A percentile compares a stretch with the other conserved stretches of the same genome.
Conservation (phyloP, 2,797 vertebrate genomes). For the Kryptolebias ocellatus region DNA sequence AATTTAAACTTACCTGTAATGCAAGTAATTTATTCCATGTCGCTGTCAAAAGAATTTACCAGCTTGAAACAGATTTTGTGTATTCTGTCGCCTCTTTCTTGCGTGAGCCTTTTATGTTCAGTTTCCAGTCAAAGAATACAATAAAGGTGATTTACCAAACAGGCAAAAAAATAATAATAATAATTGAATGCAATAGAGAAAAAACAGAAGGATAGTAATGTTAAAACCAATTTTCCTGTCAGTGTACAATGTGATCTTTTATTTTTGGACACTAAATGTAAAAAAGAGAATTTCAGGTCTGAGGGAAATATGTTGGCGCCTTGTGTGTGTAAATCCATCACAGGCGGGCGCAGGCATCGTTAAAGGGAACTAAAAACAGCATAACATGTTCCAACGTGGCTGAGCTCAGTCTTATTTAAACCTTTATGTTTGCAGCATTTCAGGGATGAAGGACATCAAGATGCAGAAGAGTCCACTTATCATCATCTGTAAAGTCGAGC, state of each 20-base stretch:
- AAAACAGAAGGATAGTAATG: constrained; percentile 24
- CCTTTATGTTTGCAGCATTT: constrained; percentile 46
- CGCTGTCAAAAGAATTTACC: constrained; percentile 14
- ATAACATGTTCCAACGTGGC: constrained; percentile 22
- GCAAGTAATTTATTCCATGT: constrained; percentile 12
- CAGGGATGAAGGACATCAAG: constrained; percentile 42
- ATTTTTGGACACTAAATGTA: constrained; percentile 35
- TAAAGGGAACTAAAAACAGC: constrained; percentile 12
- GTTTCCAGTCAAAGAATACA: constrained; percentile 12
- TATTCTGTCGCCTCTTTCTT: constrained; percentile 27
- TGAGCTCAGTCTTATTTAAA: constrained; percentile 25
- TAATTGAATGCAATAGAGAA: constrained; percentile 68
- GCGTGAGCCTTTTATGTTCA: constrained; percentile 17
- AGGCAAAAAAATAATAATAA: constrained; percentile 30
- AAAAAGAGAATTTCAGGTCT: constrained; percentile 24
- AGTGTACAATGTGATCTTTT: constrained; percentile 31
- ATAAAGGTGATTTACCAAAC: constrained; percentile 29
- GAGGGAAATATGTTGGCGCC: constrained; percentile 17
- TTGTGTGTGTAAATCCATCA: constrained; percentile 18
- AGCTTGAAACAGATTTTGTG: constrained; percentile 9
- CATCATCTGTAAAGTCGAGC: constrained; percentile 17
- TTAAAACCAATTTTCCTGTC: constrained; percentile 35
- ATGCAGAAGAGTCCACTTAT: constrained; percentile 29
- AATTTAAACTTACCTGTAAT: constrained; percentile 13
- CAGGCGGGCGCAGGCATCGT: constrained; percentile 6